phyloP scores from a whole-genome alignment of 1,140 invertebrate species.

The Tetramorium parvispinum region DNA sequence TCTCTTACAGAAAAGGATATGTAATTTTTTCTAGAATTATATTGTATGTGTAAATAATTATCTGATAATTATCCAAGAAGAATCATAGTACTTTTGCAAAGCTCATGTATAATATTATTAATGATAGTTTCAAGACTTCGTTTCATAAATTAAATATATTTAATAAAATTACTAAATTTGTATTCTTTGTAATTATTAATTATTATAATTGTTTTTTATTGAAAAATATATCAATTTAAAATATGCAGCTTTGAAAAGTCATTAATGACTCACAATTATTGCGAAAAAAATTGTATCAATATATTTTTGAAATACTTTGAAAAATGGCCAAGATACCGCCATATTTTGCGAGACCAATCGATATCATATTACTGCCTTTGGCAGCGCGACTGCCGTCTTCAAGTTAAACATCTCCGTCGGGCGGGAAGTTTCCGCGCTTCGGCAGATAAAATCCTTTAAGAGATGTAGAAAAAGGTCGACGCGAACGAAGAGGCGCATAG shows the following conservation, averaged over 20 bases:
- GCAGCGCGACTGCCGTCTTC: not conserved
- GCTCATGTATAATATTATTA: not conserved
- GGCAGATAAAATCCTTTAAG: constrained; percentile 46
- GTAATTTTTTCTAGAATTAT: not conserved
- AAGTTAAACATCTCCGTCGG: constrained; percentile 31
- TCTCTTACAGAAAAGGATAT: not conserved
- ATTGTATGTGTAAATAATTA: not conserved
- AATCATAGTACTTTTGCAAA: not conserved
- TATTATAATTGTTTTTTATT: too few species aligned
- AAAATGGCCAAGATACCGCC: not conserved
- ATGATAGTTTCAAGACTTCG: not conserved
- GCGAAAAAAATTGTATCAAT: not conserved
- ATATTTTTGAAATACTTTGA: not conserved
- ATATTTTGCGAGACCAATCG: constrained; percentile 9
- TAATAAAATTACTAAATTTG: not conserved
- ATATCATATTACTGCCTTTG: constrained; percentile 22
- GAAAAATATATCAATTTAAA: not conserved
- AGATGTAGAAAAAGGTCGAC: constrained; percentile 13
- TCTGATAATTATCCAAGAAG: not conserved
- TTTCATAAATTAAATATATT: not conserved
- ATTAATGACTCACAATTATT: not conserved
- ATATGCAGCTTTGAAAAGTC: not conserved
- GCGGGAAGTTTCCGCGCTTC: constrained; percentile 7
- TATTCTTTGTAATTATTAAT: constrained; percentile 4
- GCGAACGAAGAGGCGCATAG: constrained; percentile 19